phyloP scores from a whole-genome alignment of 1,140 invertebrate genomes.

The Chymomyza costata region DNA sequence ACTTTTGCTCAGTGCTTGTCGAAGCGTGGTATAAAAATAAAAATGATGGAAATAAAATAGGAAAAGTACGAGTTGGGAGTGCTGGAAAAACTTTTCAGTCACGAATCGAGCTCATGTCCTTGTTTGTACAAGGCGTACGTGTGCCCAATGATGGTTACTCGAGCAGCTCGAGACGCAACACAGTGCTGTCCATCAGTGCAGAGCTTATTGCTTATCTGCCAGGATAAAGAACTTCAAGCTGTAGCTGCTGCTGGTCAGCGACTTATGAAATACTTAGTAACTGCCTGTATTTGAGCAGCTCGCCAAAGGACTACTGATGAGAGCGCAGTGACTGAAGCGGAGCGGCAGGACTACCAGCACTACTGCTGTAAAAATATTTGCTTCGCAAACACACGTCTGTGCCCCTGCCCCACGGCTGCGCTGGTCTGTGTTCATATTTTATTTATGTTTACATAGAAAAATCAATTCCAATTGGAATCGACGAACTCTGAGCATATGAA shows the following conservation, averaged over 20 bases:
- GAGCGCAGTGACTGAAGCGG: conserved; percentile 5
- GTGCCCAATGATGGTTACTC: conserved; percentile 56
- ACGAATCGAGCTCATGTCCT: conserved; percentile 67
- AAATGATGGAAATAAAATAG: conserved; percentile 72
- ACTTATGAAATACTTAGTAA: conserved; percentile 73
- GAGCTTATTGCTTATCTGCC: conserved; percentile 63
- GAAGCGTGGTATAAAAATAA: conserved; percentile 53
- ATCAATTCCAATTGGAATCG: conserved; percentile 61
- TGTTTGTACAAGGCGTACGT: conserved; percentile 71
- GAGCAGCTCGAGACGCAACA: conserved; percentile 14
- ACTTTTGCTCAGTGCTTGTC: conserved; percentile 51
- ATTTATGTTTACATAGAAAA: conserved; percentile 69
- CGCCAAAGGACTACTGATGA: conserved; percentile 60
- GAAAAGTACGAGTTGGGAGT: conserved; percentile 41
- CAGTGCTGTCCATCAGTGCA: conserved; percentile 61
- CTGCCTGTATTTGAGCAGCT: conserved; percentile 67
- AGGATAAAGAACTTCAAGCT: conserved; percentile 25
- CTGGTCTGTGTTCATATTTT: conserved; percentile 57
- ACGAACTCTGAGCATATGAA: conserved; percentile 29
- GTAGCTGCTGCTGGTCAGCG: conserved; percentile 11
- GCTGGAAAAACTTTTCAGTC: conserved; percentile 57
- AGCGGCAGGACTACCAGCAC: conserved; percentile 9
- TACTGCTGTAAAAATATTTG: conserved; percentile 56
- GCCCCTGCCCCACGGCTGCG: not conserved
- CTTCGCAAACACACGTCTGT: conserved; percentile 25